These are phyloP conservation scores for Lophura nycthemera DNA, from an alignment of 2,113 vertebrate species.

Conservation along the genomic window DNA sequence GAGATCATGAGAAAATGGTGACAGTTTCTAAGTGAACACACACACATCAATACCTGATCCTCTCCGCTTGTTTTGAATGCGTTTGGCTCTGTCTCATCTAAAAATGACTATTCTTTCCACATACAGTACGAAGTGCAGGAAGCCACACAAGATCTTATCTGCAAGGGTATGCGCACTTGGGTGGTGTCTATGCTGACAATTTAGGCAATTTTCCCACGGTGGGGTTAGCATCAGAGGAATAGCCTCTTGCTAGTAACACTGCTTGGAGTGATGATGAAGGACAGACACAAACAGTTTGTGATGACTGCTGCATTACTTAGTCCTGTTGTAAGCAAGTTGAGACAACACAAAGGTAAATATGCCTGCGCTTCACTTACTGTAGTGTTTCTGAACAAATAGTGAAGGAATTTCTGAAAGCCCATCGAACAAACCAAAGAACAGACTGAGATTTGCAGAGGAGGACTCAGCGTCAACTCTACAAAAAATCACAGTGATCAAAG, in stretches of 20 bases:
- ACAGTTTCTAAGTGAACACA: background rate
- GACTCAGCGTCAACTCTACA: background rate
- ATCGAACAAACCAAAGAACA: background rate
- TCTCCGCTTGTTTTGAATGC: background rate
- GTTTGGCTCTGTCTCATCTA: conserved; percentile 8
- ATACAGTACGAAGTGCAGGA: conserved; percentile 36
- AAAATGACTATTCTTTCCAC: conserved; percentile 58
- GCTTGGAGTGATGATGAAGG: background rate
- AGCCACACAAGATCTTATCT: conserved; percentile 71
- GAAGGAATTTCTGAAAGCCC: conserved; percentile 3
- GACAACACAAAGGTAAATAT: background rate
- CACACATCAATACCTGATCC: conserved; percentile 13
- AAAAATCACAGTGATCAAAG: conserved; percentile 15
- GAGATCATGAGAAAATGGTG: background rate
- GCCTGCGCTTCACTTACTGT: background rate
- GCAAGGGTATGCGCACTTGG: conserved; percentile 52
- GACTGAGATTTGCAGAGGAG: background rate
- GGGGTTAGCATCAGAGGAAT: conserved; percentile 29
- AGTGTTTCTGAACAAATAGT: background rate
- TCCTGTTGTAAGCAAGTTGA: background rate
- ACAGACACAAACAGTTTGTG: background rate
- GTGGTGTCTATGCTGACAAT: conserved; percentile 49
- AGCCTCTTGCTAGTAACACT: background rate
- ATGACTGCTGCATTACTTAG: conserved; percentile 25
- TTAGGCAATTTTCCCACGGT: conserved; percentile 59